phyloP scores from a whole-genome alignment of 2,113 vertebrate genomes.

The Vulpes lagopus region DNA sequence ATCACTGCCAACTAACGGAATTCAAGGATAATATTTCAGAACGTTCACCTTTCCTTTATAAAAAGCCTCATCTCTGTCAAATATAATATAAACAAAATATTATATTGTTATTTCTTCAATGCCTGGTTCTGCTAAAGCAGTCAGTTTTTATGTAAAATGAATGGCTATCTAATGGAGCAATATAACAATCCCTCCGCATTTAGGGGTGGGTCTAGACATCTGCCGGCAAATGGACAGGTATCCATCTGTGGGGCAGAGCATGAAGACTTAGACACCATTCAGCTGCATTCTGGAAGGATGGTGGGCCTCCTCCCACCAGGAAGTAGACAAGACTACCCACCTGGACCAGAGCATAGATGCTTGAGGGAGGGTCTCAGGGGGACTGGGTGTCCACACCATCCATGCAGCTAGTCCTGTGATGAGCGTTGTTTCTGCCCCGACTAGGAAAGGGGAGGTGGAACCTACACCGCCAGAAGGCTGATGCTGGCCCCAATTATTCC shows the following conservation, averaged over 20 bases:
- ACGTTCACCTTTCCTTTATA: neutral
- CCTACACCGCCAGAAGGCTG: neutral
- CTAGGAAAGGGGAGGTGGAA: neutral
- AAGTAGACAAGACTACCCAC: neutral
- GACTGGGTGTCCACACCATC: fast-evolving
- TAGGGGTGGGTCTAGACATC: too few relatives aligned
- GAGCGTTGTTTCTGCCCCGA: neutral
- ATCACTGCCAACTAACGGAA: neutral
- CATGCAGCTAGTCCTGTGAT: fast-evolving
- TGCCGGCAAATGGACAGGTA: neutral
- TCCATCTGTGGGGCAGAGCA: neutral
- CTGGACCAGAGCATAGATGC: fast-evolving
- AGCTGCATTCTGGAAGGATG: neutral
- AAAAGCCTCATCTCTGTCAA: neutral
- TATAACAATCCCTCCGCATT: neutral
- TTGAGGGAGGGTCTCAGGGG: neutral
- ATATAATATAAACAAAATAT: neutral
- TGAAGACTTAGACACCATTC: neutral
- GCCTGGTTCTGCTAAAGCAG: neutral
- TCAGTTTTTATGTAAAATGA: neutral
- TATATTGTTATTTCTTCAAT: neutral
- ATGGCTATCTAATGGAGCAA: neutral
- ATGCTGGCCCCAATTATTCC: too few relatives aligned
- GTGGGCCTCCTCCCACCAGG: neutral
- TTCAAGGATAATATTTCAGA: neutral